Evolutionary conservation across 2,797 vertebrate species (phyloP).

Genomic region (Geotria australis): DNA sequence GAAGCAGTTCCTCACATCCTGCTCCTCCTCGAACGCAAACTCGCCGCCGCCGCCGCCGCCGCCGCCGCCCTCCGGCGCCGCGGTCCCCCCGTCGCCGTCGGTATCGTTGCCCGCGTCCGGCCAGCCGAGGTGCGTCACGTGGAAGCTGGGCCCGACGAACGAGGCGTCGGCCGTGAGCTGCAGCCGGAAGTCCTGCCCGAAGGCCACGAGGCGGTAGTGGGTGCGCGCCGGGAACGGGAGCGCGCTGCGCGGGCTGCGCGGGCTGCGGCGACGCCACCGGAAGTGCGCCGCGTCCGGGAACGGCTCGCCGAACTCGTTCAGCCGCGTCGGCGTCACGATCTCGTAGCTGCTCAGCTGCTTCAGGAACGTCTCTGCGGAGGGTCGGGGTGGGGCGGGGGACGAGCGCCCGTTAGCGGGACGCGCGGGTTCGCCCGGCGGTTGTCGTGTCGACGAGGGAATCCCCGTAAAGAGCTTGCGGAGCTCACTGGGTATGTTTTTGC

Average conservation of each 20-base stretch:
- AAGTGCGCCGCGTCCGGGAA: slow-evolving; percentile 57
- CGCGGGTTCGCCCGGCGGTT: too few species aligned
- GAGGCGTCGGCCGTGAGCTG: slow-evolving; percentile 63
- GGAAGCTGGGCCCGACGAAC: slow-evolving; percentile 84
- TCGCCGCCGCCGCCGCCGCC: not conserved
- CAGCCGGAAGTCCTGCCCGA: slow-evolving; percentile 59
- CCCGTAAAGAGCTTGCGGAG: too few species aligned
- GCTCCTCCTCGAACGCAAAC: slow-evolving; percentile 20
- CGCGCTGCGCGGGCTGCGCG: slow-evolving; percentile 11
- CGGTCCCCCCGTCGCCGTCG: not conserved
- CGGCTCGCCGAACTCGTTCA: slow-evolving; percentile 55
- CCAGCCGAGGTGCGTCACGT: slow-evolving; percentile 47
- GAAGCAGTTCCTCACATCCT: slow-evolving; percentile 71
- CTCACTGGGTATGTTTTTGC: too few species aligned
- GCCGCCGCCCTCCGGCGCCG: not conserved
- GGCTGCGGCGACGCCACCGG: slow-evolving; percentile 56
- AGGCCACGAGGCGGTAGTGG: slow-evolving; percentile 64
- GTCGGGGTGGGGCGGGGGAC: not conserved
- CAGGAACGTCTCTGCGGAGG: slow-evolving; percentile 20
- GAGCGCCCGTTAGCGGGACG: too few species aligned
- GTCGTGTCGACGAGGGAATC: too few species aligned
- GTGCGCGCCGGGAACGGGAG: slow-evolving; percentile 29
- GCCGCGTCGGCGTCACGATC: slow-evolving; percentile 55
- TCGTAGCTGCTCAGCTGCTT: slow-evolving; percentile 39
- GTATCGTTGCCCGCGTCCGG: slow-evolving; percentile 14